These are phyloP conservation scores for Nycteola revayana DNA, from an alignment of 2,888 invertebrate genomes.

Conservation along the genomic window DNA sequence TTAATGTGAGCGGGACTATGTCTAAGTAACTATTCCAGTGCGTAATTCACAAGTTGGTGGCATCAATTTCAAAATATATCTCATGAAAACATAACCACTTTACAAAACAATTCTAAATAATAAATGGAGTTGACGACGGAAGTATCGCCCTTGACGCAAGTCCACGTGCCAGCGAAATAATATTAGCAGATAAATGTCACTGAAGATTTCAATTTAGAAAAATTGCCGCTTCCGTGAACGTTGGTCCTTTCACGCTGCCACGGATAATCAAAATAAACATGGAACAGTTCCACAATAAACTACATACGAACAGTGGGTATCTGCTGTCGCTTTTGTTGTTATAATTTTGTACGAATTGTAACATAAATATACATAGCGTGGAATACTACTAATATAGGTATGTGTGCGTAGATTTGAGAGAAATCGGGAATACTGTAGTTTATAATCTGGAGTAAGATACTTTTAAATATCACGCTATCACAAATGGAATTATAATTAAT, in stretches of 20 bases:
- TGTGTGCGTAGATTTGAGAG: no score
- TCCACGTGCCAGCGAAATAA: conserved; percentile 40
- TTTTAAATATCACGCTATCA: no score
- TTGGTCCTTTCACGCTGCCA: conserved; percentile 40
- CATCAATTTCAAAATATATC: conserved; percentile 65
- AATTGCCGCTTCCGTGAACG: conserved; percentile 46
- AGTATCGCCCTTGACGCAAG: conserved; percentile 58
- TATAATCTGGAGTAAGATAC: no score
- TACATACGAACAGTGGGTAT: conserved; percentile 2
- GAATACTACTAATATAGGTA: no score
- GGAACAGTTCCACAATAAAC: conserved; percentile 38
- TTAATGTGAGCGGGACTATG: conserved; percentile 58
- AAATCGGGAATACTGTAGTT: no score
- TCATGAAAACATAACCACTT: conserved; percentile 49
- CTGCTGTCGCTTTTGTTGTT: conserved; percentile 24
- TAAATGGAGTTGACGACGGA: conserved; percentile 60
- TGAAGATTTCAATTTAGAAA: conserved; percentile 48
- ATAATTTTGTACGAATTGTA: conserved; percentile 15
- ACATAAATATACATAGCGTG: no score
- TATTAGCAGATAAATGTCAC: conserved; percentile 52
- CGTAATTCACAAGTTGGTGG: conserved; percentile 57
- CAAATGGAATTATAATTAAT: no score
- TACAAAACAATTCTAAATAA: conserved; percentile 65
- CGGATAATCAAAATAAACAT: conserved; percentile 53
- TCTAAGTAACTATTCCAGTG: conserved; percentile 48